phyloP scores from a whole-genome alignment of 2,113 vertebrate species.

The Neogale vison region DNA sequence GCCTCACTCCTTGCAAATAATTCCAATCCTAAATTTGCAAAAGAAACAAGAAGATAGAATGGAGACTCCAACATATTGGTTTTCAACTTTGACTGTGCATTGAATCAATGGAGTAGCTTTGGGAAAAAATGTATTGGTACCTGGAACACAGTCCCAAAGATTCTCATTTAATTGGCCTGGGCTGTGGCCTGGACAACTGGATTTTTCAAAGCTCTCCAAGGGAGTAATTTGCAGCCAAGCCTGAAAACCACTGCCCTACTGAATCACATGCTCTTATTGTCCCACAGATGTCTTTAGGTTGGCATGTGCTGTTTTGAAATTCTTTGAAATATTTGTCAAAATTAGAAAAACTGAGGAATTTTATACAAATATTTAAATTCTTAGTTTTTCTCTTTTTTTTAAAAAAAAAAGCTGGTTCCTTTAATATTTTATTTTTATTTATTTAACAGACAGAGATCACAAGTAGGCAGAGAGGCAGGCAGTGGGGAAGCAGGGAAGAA shows the following conservation, averaged over 20 bases:
- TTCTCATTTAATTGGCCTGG: neutral
- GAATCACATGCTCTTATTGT: neutral
- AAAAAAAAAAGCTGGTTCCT: too few species aligned
- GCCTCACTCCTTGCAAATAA: neutral
- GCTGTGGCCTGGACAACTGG: neutral
- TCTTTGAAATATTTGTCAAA: constrained; percentile 3
- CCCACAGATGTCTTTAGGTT: neutral
- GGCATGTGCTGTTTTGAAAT: neutral
- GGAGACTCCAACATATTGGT: neutral
- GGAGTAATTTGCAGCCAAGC: neutral
- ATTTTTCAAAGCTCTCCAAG: neutral
- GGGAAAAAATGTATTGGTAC: too few species aligned
- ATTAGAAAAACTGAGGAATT: constrained; percentile 29
- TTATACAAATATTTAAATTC: neutral
- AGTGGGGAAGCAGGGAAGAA: too few species aligned
- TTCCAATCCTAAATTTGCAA: neutral
- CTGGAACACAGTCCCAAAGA: neutral
- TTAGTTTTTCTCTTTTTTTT: neutral
- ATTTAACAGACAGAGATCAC: too few species aligned
- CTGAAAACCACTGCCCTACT: neutral
- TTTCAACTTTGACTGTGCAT: neutral
- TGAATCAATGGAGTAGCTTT: neutral
- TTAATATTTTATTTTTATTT: too few species aligned
- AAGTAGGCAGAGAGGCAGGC: too few species aligned
- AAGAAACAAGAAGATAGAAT: neutral